Percentiles rank a stretch among this genome's conserved stretches.
Conservation (phyloP, 2,888 invertebrate species). For the Sarcophaga carnaria region DNA sequence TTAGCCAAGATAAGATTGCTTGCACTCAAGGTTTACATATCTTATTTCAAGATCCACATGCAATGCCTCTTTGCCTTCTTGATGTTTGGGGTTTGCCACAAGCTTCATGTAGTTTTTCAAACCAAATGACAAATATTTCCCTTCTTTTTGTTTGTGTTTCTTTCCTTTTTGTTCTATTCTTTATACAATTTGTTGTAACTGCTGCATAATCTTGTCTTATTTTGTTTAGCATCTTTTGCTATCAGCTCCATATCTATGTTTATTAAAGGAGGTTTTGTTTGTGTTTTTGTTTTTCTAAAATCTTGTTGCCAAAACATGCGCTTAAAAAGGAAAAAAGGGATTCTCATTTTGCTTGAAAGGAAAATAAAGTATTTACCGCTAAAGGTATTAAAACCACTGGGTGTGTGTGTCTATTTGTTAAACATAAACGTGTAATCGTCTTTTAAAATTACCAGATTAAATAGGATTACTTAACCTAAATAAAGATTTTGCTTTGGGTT, state of each 20-base stretch:
- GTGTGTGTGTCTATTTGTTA: constrained; percentile 40
- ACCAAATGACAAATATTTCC: constrained; percentile 44
- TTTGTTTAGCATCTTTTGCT: constrained; percentile 61
- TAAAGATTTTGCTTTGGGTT: background rate
- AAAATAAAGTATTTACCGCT: constrained; percentile 53
- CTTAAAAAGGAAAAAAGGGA: background rate
- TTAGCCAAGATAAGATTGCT: constrained; percentile 4
- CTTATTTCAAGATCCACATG: constrained; percentile 50
- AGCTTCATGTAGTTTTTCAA: constrained; percentile 24
- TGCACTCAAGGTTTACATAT: constrained; percentile 24
- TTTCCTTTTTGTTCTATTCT: background rate
- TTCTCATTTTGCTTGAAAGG: constrained; percentile 9
- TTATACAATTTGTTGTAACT: background rate
- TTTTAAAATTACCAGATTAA: constrained; percentile 68
- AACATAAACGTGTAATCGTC: constrained; percentile 50
- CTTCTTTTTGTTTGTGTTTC: constrained; percentile 13
- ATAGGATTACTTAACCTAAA: constrained; percentile 67
- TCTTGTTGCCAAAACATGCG: constrained; percentile 57
- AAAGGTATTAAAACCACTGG: constrained; percentile 31
- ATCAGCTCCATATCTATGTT: background rate
- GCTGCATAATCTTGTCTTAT: constrained; percentile 44
- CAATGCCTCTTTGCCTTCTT: background rate
- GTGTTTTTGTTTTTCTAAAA: background rate
- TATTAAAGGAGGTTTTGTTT: constrained; percentile 23
- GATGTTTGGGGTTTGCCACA: background rate